Conservation (phyloP, 2,888 invertebrate genomes). For the Notocelia uddmanniana region DNA sequence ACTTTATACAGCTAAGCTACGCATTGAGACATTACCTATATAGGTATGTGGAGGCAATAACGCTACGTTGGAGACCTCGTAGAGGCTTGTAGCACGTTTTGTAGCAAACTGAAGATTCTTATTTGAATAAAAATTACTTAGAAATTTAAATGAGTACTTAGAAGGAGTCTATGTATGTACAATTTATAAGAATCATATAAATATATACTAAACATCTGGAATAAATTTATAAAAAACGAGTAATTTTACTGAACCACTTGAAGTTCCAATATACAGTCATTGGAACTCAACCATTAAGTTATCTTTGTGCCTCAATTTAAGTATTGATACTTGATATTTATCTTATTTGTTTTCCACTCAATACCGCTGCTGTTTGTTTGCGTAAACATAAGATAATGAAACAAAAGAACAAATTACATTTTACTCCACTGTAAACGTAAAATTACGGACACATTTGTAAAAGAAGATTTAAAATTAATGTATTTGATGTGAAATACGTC, state of each 20-base stretch:
- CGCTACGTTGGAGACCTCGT: conserved; percentile 33
- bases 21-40: neutral
- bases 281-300: too few species aligned
- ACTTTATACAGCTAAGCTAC: neutral
- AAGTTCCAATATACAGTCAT: too few species aligned
- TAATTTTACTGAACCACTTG: too few species aligned
- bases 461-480: neutral
- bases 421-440: neutral
- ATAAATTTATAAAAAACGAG: too few species aligned
- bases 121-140: neutral
- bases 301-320: too few species aligned
- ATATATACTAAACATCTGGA: too few species aligned
- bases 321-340: too few species aligned
- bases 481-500: neutral
- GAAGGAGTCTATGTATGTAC: too few species aligned
- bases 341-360: too few species aligned
- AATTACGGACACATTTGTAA: neutral
- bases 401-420: neutral
- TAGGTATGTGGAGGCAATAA: conserved; percentile 4
- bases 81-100: conserved; percentile 26
- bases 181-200: too few species aligned
- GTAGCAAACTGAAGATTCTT: conserved; percentile 6
- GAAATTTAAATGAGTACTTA: neutral
- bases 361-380: too few species aligned
- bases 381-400: too few species aligned